phyloP scores from a whole-genome alignment of 2,797 vertebrate species.

The Mormyrus hasselquistii region DNA sequence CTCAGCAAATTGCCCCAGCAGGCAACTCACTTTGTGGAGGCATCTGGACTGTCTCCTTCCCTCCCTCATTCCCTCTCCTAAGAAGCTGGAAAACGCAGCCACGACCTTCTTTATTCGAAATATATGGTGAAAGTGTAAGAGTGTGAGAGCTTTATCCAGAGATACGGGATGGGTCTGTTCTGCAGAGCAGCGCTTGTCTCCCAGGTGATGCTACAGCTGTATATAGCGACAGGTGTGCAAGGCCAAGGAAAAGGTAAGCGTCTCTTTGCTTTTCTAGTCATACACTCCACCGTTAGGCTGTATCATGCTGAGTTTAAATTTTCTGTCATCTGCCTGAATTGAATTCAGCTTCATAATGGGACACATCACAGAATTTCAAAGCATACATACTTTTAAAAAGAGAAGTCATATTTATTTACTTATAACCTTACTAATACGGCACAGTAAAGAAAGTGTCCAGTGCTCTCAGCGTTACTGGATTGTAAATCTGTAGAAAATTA shows the following conservation, averaged over 20 bases:
- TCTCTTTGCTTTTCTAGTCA: background rate
- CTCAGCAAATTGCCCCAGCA: background rate
- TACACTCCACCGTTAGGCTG: background rate
- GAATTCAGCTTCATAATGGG: background rate
- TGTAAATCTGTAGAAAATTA: background rate
- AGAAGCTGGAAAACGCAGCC: background rate
- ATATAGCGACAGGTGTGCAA: constrained; percentile 46
- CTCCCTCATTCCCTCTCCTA: background rate
- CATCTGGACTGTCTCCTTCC: background rate
- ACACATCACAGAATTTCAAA: background rate
- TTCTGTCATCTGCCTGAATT: background rate
- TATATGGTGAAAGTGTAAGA: background rate
- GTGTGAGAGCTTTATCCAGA: background rate
- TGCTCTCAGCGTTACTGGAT: background rate
- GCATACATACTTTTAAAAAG: background rate
- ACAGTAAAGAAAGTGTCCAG: background rate
- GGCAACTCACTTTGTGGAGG: background rate
- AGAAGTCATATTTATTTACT: background rate
- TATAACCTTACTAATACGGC: background rate
- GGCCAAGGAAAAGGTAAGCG: constrained; percentile 80
- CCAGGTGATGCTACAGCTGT: constrained; percentile 64
- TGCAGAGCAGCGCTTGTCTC: constrained; percentile 51
- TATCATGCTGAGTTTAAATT: background rate
- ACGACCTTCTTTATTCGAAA: background rate
- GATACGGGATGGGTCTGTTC: constrained; percentile 49